phyloP scores from a whole-genome alignment of 2,113 vertebrate genomes.

The Deroptyus accipitrinus region DNA sequence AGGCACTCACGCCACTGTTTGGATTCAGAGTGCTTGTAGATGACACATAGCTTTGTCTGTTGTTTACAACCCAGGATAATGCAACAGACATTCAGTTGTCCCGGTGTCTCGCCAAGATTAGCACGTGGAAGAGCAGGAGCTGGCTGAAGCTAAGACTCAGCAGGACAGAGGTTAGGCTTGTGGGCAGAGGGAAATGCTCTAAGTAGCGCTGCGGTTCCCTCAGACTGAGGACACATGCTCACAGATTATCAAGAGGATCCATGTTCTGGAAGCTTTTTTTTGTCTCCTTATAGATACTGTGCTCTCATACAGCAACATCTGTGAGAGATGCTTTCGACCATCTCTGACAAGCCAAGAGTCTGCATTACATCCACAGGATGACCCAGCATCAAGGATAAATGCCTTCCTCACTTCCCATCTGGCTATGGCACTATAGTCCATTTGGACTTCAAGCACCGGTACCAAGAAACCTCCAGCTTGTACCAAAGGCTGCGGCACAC shows the following conservation, averaged over 20 bases:
- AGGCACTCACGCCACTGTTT: conserved; percentile 49
- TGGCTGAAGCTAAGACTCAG: conserved; percentile 24
- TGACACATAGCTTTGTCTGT: conserved; percentile 40
- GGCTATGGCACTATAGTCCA: not conserved
- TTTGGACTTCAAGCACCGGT: not conserved
- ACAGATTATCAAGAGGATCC: not conserved
- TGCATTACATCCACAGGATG: not conserved
- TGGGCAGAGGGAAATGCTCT: conserved; percentile 15
- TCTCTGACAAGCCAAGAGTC: not conserved
- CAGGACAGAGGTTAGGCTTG: conserved; percentile 38
- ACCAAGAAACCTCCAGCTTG: not conserved
- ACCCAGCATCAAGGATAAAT: not conserved
- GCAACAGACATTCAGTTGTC: conserved; percentile 43
- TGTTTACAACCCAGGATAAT: conserved; percentile 54
- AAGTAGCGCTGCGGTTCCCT: not conserved
- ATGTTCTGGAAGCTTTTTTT: not conserved
- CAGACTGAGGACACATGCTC: not conserved
- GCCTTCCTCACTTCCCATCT: not conserved
- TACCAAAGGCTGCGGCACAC: not conserved
- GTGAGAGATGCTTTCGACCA: not conserved
- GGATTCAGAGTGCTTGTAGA: conserved; percentile 20
- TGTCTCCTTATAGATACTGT: not conserved
- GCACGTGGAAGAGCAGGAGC: conserved; percentile 63
- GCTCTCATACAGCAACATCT: not conserved
- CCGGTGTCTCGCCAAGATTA: conserved; percentile 53